Base-by-base conservation (phyloP, 2,888 invertebrate genomes). In the Dysmachus trigonus region DNA sequence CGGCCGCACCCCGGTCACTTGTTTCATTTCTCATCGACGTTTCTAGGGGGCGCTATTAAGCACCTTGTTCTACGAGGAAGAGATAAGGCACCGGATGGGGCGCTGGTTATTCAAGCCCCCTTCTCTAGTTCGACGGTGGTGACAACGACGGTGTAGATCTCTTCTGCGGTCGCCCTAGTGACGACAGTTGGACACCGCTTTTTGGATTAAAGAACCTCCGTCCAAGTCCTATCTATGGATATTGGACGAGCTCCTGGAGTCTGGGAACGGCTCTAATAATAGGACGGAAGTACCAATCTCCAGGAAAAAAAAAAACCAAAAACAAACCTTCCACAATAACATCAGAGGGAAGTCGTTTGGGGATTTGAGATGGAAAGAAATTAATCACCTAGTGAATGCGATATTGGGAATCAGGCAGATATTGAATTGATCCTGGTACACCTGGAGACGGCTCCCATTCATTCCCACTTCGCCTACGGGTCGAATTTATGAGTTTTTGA, bases 11-110 rank as follows among this genome's bases (percentile, higher is more conserved):
- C 47, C 18, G 76, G 85, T 76, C 85, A 85, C 85, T 85, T 85
- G 85, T 85, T 85, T 76, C 62, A 77, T 85, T 85, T 85, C 85
- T 76, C 85, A 85, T 85, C 85, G 74, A 74, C 76, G 53, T 85
- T 85, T 85, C 33, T 74, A 27, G 71, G 47, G 53, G 74, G 76
- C 62, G 76, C 83, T 41, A 83, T 83, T 83, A 72, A 83, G 83
- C 83, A 83, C 83, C 83, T 83, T 83, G 83, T 83, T 72, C 71
- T 83, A 83, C 72, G 83, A 72, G 83, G 35, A 83, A 72, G 72
- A 71, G 83, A 83, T 83, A 83, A 83, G 83, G 83, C 38, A 71
- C 30, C 83, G 83, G 83, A 83, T 72, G 83, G 71, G 72, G 83
- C 27, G 3, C 38, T 15, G 38, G 27, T 72, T 83, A 83, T 83